Evolutionary conservation across 2,888 invertebrate species (phyloP).

Genomic region (Neelides folsomi): DNA sequence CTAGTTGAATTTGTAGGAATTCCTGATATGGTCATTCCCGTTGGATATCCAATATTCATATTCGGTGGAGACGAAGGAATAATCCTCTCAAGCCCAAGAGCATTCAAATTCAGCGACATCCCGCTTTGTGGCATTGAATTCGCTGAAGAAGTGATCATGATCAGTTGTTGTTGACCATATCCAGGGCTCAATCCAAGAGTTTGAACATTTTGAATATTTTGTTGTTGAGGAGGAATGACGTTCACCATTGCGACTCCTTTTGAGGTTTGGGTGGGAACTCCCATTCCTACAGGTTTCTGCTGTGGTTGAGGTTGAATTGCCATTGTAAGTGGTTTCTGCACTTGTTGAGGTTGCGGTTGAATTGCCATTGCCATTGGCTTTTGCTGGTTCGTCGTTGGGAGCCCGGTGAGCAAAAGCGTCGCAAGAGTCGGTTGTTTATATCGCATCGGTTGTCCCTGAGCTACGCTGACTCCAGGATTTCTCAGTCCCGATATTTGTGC

Average conservation of each 20-base stretch:
- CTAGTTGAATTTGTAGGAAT: constrained; percentile 1
- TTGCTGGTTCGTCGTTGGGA: constrained; percentile 6
- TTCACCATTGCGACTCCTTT: neutral
- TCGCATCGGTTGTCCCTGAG: neutral
- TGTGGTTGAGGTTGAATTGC: neutral
- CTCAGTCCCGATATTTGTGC: too few relatives aligned
- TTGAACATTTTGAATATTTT: neutral
- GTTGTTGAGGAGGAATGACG: neutral
- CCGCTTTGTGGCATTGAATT: neutral
- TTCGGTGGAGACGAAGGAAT: constrained; percentile 7
- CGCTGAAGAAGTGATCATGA: constrained; percentile 9
- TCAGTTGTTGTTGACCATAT: constrained; percentile 1
- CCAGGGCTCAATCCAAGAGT: neutral
- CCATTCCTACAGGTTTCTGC: neutral
- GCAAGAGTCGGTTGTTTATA: constrained; percentile 12
- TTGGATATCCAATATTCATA: neutral
- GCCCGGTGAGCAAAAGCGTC: constrained; percentile 8
- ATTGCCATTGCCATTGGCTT: constrained; percentile 31
- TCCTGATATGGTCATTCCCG: constrained; percentile 5
- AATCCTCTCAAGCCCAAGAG: constrained; percentile 27
- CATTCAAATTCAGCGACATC: constrained; percentile 27
- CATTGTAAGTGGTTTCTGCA: neutral
- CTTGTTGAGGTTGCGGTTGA: constrained; percentile 27
- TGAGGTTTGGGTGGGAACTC: neutral
- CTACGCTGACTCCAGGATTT: too few relatives aligned